A percentile compares a stretch with the other conserved stretches of the same genome.
phyloP scores from a whole-genome alignment of 2,113 vertebrate species.

The Boleophthalmus pectinirostris region DNA sequence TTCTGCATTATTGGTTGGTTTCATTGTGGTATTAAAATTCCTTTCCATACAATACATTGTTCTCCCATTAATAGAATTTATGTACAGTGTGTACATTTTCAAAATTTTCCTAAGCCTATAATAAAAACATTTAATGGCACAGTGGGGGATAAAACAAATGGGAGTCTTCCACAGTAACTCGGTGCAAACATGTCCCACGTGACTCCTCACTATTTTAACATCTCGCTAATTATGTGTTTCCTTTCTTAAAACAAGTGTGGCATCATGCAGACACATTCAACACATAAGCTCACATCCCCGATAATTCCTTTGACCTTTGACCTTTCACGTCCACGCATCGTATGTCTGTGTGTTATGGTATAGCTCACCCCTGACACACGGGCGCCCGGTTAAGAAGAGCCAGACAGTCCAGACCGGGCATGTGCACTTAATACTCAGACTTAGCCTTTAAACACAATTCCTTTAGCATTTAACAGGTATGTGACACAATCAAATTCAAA shows the following conservation, averaged over 20 bases:
- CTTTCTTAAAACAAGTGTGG: slow-evolving; percentile 12
- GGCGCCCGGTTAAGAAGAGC: slow-evolving; percentile 14
- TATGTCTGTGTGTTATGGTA: slow-evolving; percentile 19
- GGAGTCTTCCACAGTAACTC: slow-evolving; percentile 40
- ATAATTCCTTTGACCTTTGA: slow-evolving; percentile 11
- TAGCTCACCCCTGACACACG: slow-evolving; percentile 18
- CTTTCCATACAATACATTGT: too few species aligned
- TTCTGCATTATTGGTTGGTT: too few species aligned
- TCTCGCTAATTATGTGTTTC: slow-evolving; percentile 28
- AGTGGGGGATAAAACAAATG: slow-evolving; percentile 29
- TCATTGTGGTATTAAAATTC: too few species aligned
- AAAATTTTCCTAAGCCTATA: too few species aligned
- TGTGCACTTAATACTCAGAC: slow-evolving; percentile 8
- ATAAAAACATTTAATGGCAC: too few species aligned
- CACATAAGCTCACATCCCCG: slow-evolving; percentile 9
- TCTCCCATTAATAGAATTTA: too few species aligned
- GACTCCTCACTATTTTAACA: slow-evolving; percentile 40
- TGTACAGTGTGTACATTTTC: too few species aligned
- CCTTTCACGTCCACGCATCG: not conserved
- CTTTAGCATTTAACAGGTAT: slow-evolving; percentile 30
- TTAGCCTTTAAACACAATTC: slow-evolving; percentile 13
- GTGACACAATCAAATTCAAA: not conserved
- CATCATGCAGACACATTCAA: slow-evolving; percentile 11
- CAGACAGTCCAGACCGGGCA: slow-evolving; percentile 11
- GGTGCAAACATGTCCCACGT: slow-evolving; percentile 14